Percentiles rank a stretch among this genome's conserved stretches.
phyloP scores from a whole-genome alignment of 2,113 vertebrate genomes.

The Vidua macroura region DNA sequence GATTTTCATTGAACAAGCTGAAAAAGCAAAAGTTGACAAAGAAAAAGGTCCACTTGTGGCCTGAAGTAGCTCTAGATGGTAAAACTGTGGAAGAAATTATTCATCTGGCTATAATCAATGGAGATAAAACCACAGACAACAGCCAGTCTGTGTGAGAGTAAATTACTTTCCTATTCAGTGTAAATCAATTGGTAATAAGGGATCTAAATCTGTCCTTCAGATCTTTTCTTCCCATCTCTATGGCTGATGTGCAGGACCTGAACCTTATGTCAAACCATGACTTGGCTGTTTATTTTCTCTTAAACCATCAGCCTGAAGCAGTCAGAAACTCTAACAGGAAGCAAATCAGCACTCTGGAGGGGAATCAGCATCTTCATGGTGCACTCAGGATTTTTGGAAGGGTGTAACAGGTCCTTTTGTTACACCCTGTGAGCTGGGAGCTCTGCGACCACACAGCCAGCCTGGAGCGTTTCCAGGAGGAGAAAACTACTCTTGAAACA shows the following conservation, averaged over 20 bases:
- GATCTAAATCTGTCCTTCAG: neutral
- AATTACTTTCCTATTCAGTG: neutral
- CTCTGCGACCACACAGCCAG: neutral
- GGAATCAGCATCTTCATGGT: neutral
- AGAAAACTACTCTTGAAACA: slow-evolving; percentile 38
- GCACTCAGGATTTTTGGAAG: neutral
- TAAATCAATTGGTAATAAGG: neutral
- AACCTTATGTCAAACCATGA: neutral
- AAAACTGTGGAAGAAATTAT: neutral
- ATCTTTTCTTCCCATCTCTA: neutral
- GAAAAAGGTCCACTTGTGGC: neutral
- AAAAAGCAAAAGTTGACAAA: neutral
- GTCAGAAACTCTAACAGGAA: neutral
- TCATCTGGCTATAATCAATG: neutral
- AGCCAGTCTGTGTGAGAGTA: neutral
- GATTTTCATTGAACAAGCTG: neutral
- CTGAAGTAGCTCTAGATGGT: neutral
- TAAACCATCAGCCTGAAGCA: neutral
- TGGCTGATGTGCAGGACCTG: neutral
- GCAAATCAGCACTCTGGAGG: neutral
- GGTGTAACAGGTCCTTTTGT: neutral
- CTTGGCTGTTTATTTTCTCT: neutral
- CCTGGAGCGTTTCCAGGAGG: neutral
- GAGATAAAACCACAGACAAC: neutral
- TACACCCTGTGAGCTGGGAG: too few species aligned